Evolutionary conservation across 2,888 invertebrate species (phyloP).

Genomic region (Scaptomyza polygonia): DNA sequence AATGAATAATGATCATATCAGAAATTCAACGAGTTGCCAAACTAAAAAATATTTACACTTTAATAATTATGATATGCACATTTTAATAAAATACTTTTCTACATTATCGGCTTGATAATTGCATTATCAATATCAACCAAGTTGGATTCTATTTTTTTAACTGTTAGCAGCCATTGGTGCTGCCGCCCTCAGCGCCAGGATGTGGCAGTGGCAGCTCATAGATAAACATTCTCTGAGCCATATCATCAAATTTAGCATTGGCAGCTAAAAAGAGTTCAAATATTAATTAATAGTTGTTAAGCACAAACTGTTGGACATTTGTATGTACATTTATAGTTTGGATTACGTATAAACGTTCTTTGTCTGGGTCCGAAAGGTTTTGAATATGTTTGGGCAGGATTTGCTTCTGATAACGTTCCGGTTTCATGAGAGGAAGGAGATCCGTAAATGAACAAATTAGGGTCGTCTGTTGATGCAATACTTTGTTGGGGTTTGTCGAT

Average conservation of each 20-base stretch:
- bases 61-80: background rate
- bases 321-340: slow-evolving; percentile 31
- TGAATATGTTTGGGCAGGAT: background rate
- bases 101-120: background rate
- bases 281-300: background rate
- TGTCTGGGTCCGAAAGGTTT: slow-evolving; percentile 4
- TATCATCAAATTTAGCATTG: slow-evolving; percentile 2
- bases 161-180: slow-evolving; percentile 30
- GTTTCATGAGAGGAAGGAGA: background rate
- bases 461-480: too few species aligned
- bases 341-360: slow-evolving; percentile 38
- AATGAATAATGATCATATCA: slow-evolving; percentile 17
- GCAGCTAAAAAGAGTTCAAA: slow-evolving; percentile 4
- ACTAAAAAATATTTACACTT: background rate
- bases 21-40: slow-evolving; percentile 6
- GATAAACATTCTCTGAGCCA: slow-evolving; percentile 7
- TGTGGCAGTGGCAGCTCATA: slow-evolving; percentile 15
- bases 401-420: too few species aligned
- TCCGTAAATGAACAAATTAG: background rate
- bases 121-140: background rate
- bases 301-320: background rate
- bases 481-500: too few species aligned
- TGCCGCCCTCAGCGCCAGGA: slow-evolving; percentile 30
- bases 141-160: too few species aligned
- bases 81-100: slow-evolving; percentile 1